Base-by-base conservation (phyloP, 2,797 vertebrate genomes). In the Sus cebifrons region DNA sequence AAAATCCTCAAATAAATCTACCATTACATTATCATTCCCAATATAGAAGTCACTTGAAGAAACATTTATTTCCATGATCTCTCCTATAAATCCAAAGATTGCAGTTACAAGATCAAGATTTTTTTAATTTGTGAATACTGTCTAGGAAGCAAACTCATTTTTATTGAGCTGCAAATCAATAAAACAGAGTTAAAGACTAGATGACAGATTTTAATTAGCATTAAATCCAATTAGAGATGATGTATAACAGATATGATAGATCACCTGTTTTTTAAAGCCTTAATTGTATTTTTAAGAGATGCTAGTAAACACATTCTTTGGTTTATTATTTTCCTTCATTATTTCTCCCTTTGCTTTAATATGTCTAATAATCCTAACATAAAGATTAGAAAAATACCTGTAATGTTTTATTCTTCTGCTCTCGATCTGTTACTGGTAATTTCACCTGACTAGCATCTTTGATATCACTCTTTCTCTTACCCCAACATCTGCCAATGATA, bases 1-100 rank as follows among this genome's bases (percentile, higher is more conserved):
- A 95, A 97, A 94, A 95, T 82, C 77, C 77, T 88, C 88, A 84
- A 71, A 67, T 91, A 95, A 90, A 88, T 97, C 56, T 96, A 17
- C 60, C 78, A 68, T 70, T 81, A 64, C 40, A 68, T 86, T 87
- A 73, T 85, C 77, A 94, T 92, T 93, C n/a, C 58, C 67, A 67
- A 65, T 32, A 88, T 85, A 92, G 81, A 90, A 87, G n/a, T 82
- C 52, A 60, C 64, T 92, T 78, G 52, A 85, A 92, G 29, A 96
- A 90, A 71, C 25, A 77, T 75, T 94, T 77, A 74, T 74, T 93
- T 89, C 58, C 18, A 56, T 71, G 21, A 78, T 89, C 8, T 75
- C 25, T 36, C 15, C 44, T 71, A 81, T 84, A 89, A 96, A 89
- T 92, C 15, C 52, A 79, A 77, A 91, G 44, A 91, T 20, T 71